These are phyloP conservation scores for Cantharis nigra DNA, from an alignment of 2,888 invertebrate species.

Conservation along the genomic window DNA sequence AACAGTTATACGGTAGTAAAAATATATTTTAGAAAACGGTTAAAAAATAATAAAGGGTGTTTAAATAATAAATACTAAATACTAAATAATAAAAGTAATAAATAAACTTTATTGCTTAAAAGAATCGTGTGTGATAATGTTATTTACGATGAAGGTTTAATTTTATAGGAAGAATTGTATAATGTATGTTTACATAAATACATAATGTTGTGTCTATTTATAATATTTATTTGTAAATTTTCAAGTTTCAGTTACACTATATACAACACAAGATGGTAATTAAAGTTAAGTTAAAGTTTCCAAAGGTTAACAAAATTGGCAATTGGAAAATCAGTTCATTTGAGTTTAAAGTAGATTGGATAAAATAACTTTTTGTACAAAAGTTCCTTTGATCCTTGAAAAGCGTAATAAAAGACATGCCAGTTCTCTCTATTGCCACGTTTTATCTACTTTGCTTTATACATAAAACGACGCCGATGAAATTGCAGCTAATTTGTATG, in stretches of 20 bases:
- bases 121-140: background rate
- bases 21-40: no score
- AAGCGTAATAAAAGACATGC: constrained; percentile 11
- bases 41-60: no score
- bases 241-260: background rate
- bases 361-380: constrained; percentile 8
- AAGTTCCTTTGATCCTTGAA: constrained; percentile 14
- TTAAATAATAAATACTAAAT: no score
- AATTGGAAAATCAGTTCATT: constrained; percentile 20
- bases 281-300: constrained; percentile 1
- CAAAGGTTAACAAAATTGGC: constrained; percentile 10
- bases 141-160: background rate
- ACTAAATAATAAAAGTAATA: no score
- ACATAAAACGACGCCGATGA: constrained; percentile 7
- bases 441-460: constrained; percentile 14
- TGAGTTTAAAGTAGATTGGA: constrained; percentile 18
- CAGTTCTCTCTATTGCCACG: constrained; percentile 5
- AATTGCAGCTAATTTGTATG: constrained; percentile 20
- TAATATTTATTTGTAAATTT: background rate
- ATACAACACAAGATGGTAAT: background rate
- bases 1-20: no score
- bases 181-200: no score
- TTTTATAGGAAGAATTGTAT: no score
- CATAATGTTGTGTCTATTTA: background rate
- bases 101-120: no score